Percentiles rank a stretch among this genome's conserved stretches.
These are phyloP conservation scores for Perodicticus potto DNA, from an alignment of 2,797 vertebrate genomes.

Conservation along the genomic window DNA sequence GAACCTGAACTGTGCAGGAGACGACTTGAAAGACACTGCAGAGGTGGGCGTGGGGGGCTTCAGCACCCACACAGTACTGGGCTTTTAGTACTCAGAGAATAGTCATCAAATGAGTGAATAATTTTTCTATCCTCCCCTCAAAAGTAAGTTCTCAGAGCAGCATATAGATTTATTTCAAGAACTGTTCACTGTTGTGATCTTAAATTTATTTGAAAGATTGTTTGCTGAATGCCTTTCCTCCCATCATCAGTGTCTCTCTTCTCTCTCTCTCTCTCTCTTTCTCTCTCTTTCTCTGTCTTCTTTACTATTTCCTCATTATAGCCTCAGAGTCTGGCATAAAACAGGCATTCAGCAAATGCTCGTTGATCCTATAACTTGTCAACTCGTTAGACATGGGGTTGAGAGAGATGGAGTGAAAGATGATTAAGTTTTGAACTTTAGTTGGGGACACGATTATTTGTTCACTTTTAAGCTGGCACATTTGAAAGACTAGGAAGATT, in stretches of 20 bases:
- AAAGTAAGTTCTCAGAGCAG: not conserved
- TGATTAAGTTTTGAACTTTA: not conserved
- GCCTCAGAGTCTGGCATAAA: not conserved
- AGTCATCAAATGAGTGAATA: not conserved
- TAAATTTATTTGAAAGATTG: not conserved
- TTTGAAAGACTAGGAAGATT: slow-evolving; percentile 2
- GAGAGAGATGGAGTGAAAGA: not conserved
- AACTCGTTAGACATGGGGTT: not conserved
- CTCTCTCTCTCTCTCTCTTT: too few species aligned
- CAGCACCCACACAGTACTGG: not conserved
- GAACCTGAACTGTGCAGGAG: not conserved
- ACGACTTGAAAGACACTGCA: not conserved
- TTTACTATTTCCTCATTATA: not conserved
- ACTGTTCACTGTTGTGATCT: not conserved
- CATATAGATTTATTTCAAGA: not conserved
- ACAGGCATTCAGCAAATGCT: not conserved
- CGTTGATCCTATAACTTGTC: not conserved
- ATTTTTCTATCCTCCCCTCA: not conserved
- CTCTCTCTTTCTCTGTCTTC: not conserved
- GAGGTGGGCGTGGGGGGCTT: not conserved
- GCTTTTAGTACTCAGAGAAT: not conserved
- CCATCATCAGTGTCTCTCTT: not conserved
- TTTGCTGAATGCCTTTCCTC: not conserved
- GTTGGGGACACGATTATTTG: not conserved
- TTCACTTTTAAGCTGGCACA: not conserved